These are phyloP conservation scores for Rallus limicola DNA, from an alignment of 2,113 vertebrate genomes.

Conservation along the genomic window DNA sequence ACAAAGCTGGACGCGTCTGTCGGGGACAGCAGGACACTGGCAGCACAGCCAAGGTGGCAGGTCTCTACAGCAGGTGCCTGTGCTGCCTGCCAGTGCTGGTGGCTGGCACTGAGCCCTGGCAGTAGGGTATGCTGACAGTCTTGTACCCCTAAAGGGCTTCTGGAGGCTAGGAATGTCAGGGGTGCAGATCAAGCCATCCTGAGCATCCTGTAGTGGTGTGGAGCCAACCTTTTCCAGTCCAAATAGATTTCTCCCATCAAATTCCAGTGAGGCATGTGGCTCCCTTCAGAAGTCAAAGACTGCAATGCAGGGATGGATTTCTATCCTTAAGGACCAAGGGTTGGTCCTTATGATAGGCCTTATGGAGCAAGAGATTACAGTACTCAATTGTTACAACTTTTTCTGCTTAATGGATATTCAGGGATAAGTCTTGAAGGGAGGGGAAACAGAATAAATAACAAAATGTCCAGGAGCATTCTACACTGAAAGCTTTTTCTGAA, in stretches of 20 bases:
- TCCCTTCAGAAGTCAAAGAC: not conserved
- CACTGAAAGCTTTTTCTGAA: not conserved
- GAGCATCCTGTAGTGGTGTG: not conserved
- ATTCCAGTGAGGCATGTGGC: not conserved
- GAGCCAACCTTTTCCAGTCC: not conserved
- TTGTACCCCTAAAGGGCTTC: not conserved
- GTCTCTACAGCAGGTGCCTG: not conserved
- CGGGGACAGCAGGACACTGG: not conserved
- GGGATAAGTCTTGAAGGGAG: not conserved
- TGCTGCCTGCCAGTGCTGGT: fast-evolving
- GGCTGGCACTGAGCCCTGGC: not conserved
- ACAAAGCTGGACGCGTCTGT: not conserved
- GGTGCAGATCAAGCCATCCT: not conserved
- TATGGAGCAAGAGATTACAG: not conserved
- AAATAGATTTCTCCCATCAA: not conserved
- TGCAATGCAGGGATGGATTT: not conserved
- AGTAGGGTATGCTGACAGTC: not conserved
- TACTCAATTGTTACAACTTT: not conserved
- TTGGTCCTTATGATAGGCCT: not conserved
- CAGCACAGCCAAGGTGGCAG: not conserved
- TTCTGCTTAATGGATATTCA: not conserved
- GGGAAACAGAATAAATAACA: not conserved
- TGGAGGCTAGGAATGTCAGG: not conserved
- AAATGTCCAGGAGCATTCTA: not conserved
- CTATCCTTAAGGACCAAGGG: not conserved